Evolutionary conservation across 2,797 vertebrate genomes (phyloP), one percentile per base, ranked within the genome.

Genomic region (Avahi laniger): DNA sequence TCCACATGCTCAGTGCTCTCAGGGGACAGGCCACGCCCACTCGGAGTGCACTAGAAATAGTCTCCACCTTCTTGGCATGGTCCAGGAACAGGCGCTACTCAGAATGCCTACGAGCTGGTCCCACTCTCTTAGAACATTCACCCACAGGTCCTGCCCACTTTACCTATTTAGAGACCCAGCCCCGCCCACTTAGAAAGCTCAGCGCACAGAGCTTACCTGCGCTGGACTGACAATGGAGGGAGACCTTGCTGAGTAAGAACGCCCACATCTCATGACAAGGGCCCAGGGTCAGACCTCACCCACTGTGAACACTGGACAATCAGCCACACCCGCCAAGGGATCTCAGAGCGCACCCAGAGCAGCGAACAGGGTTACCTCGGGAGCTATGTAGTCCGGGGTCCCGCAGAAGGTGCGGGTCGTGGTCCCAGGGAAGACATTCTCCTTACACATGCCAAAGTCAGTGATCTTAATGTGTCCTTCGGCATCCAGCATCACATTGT

Each of bases 391-490:
- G 97, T 99, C 99, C 0, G 99, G 99, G 79, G 99, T 99, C 72
- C 99, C 99, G 0, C 99, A 99, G 98, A 99, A 99, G 22, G 99
- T 99, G 75, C 99, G 99, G 0, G 99, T 99, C 52, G 99, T 99
- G 96, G 99, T 98, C 18, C 99, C 99, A 0, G 99, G 99, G 8
- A 99, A 98, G 98, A 99, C 98, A 57, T 99, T 99, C 98, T 99
- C 99, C 97, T 99, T 99, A 98, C 99, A 99, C 99, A 99, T 99
- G 94, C 99, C 99, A 4, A 99, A 99, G 97, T 99, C 99, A 0
- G 99, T 99, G 67, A 99, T 99, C 98, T 99, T 99, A 96, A 99
- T 99, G 98, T 99, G 99, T 33, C 99, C 99, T 65, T 99, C 99
- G 0, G 99, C 99, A 97, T 99, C 99, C 73, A 99, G 98, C 98